Conservation (phyloP, 37 sponge, comb jelly and placozoan genomes). For the Ephydatia muelleri region DNA sequence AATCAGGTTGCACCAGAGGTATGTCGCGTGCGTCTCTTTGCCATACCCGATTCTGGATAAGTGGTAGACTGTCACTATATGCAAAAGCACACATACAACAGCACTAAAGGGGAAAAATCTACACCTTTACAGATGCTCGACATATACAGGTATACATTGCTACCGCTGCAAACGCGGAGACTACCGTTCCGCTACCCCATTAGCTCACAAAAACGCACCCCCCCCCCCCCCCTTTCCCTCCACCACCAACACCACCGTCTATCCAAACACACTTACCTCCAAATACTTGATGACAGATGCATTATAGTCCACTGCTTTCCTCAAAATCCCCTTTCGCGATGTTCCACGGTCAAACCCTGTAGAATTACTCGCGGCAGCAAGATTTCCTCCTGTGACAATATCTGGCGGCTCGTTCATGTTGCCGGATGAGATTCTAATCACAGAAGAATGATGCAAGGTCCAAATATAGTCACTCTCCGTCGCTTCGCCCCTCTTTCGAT, state of each 20-base stretch:
- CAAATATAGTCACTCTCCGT: background rate
- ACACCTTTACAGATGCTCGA: too few relatives aligned
- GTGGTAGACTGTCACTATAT: background rate
- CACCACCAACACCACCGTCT: too few relatives aligned
- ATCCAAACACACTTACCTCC: conserved; percentile 58
- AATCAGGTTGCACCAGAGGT: conserved; percentile 83
- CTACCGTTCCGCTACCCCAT: too few relatives aligned
- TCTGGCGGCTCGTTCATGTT: background rate
- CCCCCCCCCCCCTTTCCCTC: too few relatives aligned
- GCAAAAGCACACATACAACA: background rate
- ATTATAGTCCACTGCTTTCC: conserved; percentile 90
- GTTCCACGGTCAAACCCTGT: conserved; percentile 8
- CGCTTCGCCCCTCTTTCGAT: background rate
- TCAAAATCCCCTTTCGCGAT: conserved; percentile 17
- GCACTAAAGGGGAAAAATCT: background rate
- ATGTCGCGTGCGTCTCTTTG: conserved; percentile 73
- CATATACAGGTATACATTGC: too few relatives aligned
- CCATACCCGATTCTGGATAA: conserved; percentile 77
- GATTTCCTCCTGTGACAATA: background rate
- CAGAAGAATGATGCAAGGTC: conserved; percentile 18
- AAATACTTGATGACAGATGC: conserved; percentile 70
- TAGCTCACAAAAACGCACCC: too few relatives aligned
- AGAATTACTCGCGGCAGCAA: background rate
- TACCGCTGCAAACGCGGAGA: too few relatives aligned
- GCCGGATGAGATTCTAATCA: background rate